These are phyloP conservation scores for Diarsia mendica DNA, from an alignment of 2,888 invertebrate genomes.

Conservation along the genomic window DNA sequence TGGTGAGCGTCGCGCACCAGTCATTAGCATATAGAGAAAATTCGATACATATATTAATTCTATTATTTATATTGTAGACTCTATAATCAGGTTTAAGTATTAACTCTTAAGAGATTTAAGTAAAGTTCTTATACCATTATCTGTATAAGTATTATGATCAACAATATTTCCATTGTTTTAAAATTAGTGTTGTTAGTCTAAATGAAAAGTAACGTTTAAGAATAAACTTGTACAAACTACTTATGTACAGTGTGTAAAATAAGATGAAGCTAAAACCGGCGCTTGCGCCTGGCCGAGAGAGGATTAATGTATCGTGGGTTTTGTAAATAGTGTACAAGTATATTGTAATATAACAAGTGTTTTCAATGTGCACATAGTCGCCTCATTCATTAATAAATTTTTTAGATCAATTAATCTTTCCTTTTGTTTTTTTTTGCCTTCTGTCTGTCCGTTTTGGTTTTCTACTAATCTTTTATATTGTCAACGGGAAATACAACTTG, in stretches of 20 bases:
- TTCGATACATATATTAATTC: slow-evolving; percentile 84
- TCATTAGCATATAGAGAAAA: slow-evolving; percentile 83
- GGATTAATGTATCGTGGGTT: slow-evolving; percentile 74
- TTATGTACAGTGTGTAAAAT: slow-evolving; percentile 86
- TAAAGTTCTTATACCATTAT: slow-evolving; percentile 85
- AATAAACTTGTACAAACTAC: slow-evolving; percentile 88
- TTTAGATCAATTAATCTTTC: slow-evolving; percentile 87
- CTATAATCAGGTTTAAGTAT: slow-evolving; percentile 81
- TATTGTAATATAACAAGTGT: slow-evolving; percentile 88
- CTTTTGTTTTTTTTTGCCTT: slow-evolving; percentile 75
- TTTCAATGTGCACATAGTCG: slow-evolving; percentile 91
- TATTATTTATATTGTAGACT: slow-evolving; percentile 83
- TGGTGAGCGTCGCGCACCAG: slow-evolving; percentile 87
- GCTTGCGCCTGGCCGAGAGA: slow-evolving; percentile 66
- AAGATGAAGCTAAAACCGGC: slow-evolving; percentile 68
- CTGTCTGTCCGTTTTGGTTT: slow-evolving; percentile 58
- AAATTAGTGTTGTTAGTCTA: slow-evolving; percentile 82
- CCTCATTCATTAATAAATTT: slow-evolving; percentile 90
- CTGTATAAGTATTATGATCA: slow-evolving; percentile 89
- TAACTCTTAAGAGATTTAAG: slow-evolving; percentile 85
- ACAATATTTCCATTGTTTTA: slow-evolving; percentile 89
- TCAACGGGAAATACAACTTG: slow-evolving; percentile 34
- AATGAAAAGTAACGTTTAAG: slow-evolving; percentile 74
- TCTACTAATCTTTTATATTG: slow-evolving; percentile 48
- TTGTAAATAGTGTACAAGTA: slow-evolving; percentile 89